Evolutionary conservation across 2,113 vertebrate genomes (phyloP), one percentile per base, ranked within the genome.

Genomic region (Pseudorectes ferrugineus): DNA sequence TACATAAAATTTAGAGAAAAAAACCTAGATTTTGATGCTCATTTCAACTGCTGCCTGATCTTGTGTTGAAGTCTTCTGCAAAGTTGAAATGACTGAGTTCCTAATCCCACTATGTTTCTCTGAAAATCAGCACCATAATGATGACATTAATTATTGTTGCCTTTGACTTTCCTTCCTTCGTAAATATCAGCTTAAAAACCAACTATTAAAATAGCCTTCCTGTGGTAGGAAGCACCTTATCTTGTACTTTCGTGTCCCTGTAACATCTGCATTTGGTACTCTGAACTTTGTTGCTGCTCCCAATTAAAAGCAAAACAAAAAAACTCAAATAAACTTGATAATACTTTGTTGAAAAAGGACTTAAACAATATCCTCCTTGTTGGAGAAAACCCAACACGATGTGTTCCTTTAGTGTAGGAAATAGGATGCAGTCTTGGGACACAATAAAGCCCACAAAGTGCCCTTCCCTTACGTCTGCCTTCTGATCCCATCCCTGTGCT

Each of bases 171-270:
- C 96, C 95, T 97, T 97, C 96, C 92, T 94, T 93, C 1, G 1
- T 31, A 95, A 96, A 88, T 93, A 95, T 90, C 96, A 95, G 92
- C 78, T 87, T 68, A 91, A 94, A 96, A 62, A 1, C 85, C 78
- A 82, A 78, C 73, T 46, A 93, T 85, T 94, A 97, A 94, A 96
- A 95, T 94, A 94, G 92, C 75, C 33, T 97, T 97, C 94, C 96
- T 96, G 96, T 89, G 88, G 90, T 96, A 97, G 97, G 97, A 97
- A 97, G 78, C 85, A 94, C 94, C 93, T 97, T 97, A 97, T 97
- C 96, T 96, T 94, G 94, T 96, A 96, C 93, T 95, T 96, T 93
- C 11, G 77, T 97, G 96, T 93, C 92, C 85, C 89, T 65, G 90
- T 75, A 94, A 93, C 96, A 96, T 96, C 92, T 95, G 85, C 90